phyloP scores from a whole-genome alignment of 1,140 invertebrate genomes.

The Platorchestia sp. region DNA sequence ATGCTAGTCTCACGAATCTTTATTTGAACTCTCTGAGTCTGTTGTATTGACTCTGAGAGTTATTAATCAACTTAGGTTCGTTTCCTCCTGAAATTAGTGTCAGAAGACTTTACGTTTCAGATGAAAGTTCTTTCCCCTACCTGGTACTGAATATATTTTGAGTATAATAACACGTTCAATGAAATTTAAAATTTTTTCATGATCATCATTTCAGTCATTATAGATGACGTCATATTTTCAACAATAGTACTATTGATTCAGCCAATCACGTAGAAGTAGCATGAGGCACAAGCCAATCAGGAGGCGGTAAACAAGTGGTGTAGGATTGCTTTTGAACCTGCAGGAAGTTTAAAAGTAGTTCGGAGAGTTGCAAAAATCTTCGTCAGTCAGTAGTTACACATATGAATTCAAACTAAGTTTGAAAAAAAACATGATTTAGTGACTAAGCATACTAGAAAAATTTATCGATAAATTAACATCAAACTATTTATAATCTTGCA shows the following conservation, averaged over 20 bases:
- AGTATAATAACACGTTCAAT: background rate
- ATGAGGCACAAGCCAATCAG: background rate
- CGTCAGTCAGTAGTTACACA: background rate
- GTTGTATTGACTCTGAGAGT: too few relatives aligned
- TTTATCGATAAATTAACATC: background rate
- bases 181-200: background rate
- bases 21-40: too few relatives aligned
- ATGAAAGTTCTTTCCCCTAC: too few relatives aligned
- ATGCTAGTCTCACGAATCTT: too few relatives aligned
- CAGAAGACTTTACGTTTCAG: too few relatives aligned
- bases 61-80: too few relatives aligned
- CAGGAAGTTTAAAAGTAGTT: background rate
- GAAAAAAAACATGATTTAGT: background rate
- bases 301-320: constrained; percentile 24
- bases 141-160: background rate
- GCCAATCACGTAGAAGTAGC: constrained; percentile 46
- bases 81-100: too few relatives aligned
- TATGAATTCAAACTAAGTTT: background rate
- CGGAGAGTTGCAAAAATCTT: constrained; percentile 10
- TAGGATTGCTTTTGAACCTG: constrained; percentile 6
- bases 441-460: background rate
- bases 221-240: constrained; percentile 30
- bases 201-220: background rate
- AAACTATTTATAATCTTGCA: background rate
- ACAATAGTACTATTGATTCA: constrained; percentile 46